Evolutionary conservation across 2,797 vertebrate species (phyloP), one percentile per base, ranked within the genome.

Genomic region (Sebastes hubbsi): DNA sequence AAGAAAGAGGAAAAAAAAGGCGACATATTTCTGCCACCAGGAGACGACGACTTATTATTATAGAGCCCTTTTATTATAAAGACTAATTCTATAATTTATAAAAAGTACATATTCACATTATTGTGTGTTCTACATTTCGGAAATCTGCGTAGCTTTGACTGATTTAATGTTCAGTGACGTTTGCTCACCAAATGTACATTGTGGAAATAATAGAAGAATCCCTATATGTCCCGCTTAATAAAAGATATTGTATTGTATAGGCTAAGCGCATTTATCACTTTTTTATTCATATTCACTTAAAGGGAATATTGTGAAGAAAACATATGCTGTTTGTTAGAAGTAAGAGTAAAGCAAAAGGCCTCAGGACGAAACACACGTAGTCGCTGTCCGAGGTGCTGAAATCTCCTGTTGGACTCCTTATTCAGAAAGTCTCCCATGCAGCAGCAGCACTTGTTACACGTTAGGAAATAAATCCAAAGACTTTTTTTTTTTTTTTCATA

Each of bases 211-310:
- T 95, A 95, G 91, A 96, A 92, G 80, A 95, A 95, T 94, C 93
- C 95, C 91, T 94, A 95, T 95, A 96, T 96, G 95, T 96, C 94
- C 94, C 94, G 94, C 94, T 94, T 94, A 96, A 96, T 96, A 96
- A 96, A 96, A 95, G 54, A 92, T 96, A 96, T 96, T 96, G 95
- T 96, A 96, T 95, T 96, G 96, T 95, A 95, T 94, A 95, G 91
- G 92, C 90, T 91, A 89, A 88, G 92, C 88, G 87, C 92, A 94
- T 94, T 91, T 89, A 94, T 93, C 92, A 86, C 83, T 90, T 85
- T 84, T 84, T 95, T 91, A 85, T 91, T 91, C 72, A 70, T 75
- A 29, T 81, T 24, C 38, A 63, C 34, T 79, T 54, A 13, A 65
- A 36, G 18, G 59, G 8, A 58, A n/a, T 6, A 73, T 16, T 11